Conservation (phyloP, 2,888 invertebrate genomes). For the Anticlea derivata region DNA sequence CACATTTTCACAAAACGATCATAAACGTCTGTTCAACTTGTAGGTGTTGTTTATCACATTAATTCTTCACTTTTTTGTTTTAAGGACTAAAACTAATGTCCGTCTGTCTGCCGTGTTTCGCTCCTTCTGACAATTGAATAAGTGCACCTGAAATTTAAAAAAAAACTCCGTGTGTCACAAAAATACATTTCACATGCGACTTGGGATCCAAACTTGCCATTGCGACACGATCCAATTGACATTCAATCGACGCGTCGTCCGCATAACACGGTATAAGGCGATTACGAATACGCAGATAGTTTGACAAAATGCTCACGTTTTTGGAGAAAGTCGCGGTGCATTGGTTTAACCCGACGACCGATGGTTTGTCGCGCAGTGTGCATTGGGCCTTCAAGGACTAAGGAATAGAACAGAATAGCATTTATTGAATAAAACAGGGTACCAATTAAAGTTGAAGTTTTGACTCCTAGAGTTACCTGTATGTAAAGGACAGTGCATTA, state of each 20-base stretch:
- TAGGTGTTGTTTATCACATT: too few species aligned
- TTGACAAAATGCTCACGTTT: conserved; percentile 51
- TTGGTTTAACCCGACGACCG: conserved; percentile 13
- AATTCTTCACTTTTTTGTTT: too few species aligned
- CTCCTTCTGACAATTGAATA: too few species aligned
- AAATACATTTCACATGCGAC: conserved; percentile 20
- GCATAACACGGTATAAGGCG: conserved; percentile 35
- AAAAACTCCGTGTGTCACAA: conserved; percentile 13
- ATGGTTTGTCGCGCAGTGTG: conserved; percentile 27
- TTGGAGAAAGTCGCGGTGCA: conserved; percentile 41
- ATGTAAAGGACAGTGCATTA: not conserved
- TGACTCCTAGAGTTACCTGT: too few species aligned
- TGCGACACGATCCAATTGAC: conserved; percentile 31
- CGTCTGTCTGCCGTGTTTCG: too few species aligned
- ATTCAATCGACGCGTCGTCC: conserved; percentile 26
- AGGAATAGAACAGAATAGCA: not conserved
- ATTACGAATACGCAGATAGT: conserved; percentile 36
- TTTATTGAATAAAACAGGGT: too few species aligned
- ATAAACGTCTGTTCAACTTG: too few species aligned
- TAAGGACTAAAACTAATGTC: too few species aligned
- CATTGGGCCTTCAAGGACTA: conserved; percentile 8
- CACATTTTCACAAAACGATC: too few species aligned
- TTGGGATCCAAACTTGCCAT: conserved; percentile 18
- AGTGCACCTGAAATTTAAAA: not conserved
- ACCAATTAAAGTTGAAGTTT: too few species aligned